Conservation (phyloP, 2,113 vertebrate genomes). For the Hassar affinis region DNA sequence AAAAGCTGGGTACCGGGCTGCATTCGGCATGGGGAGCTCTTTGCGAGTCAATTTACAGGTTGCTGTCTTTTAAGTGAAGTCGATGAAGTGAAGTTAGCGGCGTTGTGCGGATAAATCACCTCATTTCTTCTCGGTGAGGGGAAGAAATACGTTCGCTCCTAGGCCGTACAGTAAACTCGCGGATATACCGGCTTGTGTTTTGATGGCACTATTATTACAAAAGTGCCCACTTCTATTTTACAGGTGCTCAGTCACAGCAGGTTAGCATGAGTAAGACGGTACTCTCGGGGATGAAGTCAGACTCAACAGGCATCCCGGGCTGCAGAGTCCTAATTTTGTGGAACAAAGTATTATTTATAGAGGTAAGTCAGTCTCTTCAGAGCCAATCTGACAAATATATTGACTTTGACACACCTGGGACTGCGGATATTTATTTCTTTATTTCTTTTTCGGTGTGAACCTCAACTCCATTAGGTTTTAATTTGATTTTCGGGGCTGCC, state of each 20-base stretch:
- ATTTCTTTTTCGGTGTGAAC: conserved; percentile 1
- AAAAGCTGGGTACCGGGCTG: background rate
- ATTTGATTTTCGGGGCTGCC: conserved; percentile 47
- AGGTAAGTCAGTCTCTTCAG: conserved; percentile 57
- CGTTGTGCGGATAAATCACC: conserved; percentile 10
- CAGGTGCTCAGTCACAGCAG: conserved; percentile 64
- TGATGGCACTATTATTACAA: conserved; percentile 67
- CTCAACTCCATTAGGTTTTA: conserved; percentile 56
- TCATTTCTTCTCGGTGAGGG: conserved; percentile 1
- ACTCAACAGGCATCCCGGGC: conserved; percentile 53
- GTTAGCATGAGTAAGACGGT: conserved; percentile 56
- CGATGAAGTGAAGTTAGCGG: background rate
- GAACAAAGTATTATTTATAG: conserved; percentile 69
- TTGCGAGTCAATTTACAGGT: conserved; percentile 1
- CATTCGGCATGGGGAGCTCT: background rate
- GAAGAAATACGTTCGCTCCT: background rate
- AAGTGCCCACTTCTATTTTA: conserved; percentile 59
- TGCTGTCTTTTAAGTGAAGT: background rate
- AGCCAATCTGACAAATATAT: conserved; percentile 68
- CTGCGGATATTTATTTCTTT: conserved; percentile 44
- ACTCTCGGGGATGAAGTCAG: conserved; percentile 66
- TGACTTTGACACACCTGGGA: conserved; percentile 65
- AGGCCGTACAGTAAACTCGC: conserved; percentile 32
- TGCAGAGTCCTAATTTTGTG: conserved; percentile 64
- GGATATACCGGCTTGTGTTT: conserved; percentile 51